Conservation (phyloP, 2,113 vertebrate genomes). For the Thalassarche chlororhynchos region DNA sequence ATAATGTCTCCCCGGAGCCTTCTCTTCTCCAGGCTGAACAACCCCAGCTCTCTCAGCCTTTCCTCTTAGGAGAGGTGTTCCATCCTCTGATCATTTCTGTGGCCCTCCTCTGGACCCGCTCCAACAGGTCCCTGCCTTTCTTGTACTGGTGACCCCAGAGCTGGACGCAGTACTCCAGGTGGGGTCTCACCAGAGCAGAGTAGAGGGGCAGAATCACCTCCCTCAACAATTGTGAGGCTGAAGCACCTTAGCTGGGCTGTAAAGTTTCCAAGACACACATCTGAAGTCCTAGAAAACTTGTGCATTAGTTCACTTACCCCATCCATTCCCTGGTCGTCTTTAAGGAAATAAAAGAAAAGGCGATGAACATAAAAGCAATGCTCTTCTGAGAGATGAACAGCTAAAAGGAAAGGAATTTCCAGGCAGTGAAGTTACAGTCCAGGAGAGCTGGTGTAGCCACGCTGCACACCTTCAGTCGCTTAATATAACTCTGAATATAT, state of each 20-base stretch:
- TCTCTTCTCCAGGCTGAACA: not conserved
- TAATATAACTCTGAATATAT: not conserved
- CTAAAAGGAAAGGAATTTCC: not conserved
- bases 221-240: not conserved
- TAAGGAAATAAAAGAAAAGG: not conserved
- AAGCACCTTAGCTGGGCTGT: not conserved
- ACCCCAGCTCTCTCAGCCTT: not conserved
- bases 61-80: not conserved
- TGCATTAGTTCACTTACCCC: not conserved
- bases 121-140: not conserved
- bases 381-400: not conserved
- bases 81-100: not conserved
- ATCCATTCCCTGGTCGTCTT: not conserved
- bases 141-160: not conserved
- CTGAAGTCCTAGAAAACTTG: not conserved
- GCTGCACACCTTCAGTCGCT: not conserved
- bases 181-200: not conserved
- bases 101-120: not conserved
- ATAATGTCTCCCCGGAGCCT: not conserved
- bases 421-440: not conserved
- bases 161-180: not conserved
- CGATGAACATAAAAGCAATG: not conserved
- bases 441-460: not conserved
- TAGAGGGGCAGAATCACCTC: not conserved
- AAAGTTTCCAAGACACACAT: not conserved